phyloP scores from a whole-genome alignment of 2,113 vertebrate genomes.

The Psammodynastes pulverulentus region DNA sequence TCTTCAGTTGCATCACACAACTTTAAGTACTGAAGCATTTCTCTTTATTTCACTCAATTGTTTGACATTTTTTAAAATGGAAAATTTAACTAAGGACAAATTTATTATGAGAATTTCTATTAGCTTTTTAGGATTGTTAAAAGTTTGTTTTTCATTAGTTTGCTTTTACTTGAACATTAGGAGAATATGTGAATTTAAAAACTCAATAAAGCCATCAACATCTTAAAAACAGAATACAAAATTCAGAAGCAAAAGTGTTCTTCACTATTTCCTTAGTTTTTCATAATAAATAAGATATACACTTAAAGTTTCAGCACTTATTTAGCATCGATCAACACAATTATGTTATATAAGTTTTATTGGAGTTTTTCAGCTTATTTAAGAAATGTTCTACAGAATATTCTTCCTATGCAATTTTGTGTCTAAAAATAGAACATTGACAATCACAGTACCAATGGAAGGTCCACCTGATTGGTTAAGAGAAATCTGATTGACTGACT shows the following conservation, averaged over 20 bases:
- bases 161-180: background rate
- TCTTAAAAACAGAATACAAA: background rate
- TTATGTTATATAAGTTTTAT: background rate
- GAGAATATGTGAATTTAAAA: background rate
- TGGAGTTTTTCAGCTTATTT: background rate
- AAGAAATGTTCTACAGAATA: background rate
- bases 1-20: background rate
- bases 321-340: background rate
- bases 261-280: background rate
- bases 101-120: background rate
- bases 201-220: background rate
- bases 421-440: background rate
- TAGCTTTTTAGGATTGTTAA: background rate
- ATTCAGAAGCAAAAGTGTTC: background rate
- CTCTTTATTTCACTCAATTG: background rate
- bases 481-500: background rate
- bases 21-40: background rate
- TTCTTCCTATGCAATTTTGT: background rate
- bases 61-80: background rate
- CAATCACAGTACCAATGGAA: background rate
- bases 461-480: background rate
- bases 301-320: background rate
- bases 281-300: background rate
- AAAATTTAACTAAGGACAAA: background rate
- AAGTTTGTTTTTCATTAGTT: background rate